Evolutionary conservation across 2,888 invertebrate species (phyloP).

Genomic region (Drosophila kuntzei): DNA sequence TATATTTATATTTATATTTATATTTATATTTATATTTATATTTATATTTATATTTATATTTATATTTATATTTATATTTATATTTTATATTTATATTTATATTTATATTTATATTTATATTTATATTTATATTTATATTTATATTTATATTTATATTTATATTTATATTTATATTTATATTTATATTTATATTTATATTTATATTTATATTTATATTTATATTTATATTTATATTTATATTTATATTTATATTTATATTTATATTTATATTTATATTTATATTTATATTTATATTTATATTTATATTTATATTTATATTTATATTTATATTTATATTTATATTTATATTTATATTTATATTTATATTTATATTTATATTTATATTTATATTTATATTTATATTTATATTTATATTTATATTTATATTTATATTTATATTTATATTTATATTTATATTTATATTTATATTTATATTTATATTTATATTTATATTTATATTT

Average conservation of each 20-base stretch:
- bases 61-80: background rate
- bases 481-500: background rate
- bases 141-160: background rate
- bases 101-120: background rate
- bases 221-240: background rate
- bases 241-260: background rate
- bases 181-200: background rate
- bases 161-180: background rate
- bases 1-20: background rate
- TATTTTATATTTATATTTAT: background rate
- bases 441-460: background rate
- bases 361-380: background rate
- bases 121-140: background rate
- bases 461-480: background rate
- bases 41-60: background rate
- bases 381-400: background rate
- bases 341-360: background rate
- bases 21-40: background rate
- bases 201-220: background rate
- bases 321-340: background rate
- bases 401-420: background rate
- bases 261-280: background rate
- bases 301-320: background rate
- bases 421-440: background rate
- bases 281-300: background rate